A percentile compares a stretch with the other conserved stretches of the same genome.
These are phyloP conservation scores for Tenthredo distinguenda DNA, from an alignment of 2,888 invertebrate genomes.

Conservation along the genomic window DNA sequence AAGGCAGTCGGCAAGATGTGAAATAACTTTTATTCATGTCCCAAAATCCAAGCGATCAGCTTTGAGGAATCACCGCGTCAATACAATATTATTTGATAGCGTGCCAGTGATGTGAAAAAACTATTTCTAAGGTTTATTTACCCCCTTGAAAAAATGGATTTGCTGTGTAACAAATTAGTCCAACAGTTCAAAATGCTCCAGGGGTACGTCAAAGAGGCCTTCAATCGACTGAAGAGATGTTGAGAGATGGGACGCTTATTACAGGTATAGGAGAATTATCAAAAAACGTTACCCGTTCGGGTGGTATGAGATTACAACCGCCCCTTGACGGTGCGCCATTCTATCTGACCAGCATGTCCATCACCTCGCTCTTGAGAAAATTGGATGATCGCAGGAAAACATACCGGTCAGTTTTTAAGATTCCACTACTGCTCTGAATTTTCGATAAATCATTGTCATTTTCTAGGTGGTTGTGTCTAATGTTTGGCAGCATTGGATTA, in stretches of 20 bases:
- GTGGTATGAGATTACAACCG: slow-evolving; percentile 86
- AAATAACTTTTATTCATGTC: neutral
- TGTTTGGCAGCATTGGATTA: slow-evolving; percentile 81
- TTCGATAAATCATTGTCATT: slow-evolving; percentile 32
- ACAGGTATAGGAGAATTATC: slow-evolving; percentile 90
- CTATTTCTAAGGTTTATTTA: neutral
- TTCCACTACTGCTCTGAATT: neutral
- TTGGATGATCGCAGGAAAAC: slow-evolving; percentile 86
- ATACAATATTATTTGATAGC: neutral
- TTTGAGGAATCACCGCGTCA: neutral
- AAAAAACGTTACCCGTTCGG: slow-evolving; percentile 80
- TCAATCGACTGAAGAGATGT: slow-evolving; percentile 93
- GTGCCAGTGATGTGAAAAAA: neutral
- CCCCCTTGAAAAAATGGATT: neutral
- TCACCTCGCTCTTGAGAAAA: slow-evolving; percentile 86
- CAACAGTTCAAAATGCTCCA: slow-evolving; percentile 52
- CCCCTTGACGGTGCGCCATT: slow-evolving; percentile 86
- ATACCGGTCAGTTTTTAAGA: slow-evolving; percentile 80
- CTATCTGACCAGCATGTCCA: slow-evolving; percentile 89
- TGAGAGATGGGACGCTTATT: slow-evolving; percentile 89
- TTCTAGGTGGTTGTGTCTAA: slow-evolving; percentile 79
- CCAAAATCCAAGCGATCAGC: neutral
- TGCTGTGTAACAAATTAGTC: neutral
- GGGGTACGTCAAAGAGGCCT: slow-evolving; percentile 91
- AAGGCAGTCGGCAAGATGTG: no score